Evolutionary conservation across 2,797 vertebrate genomes (phyloP), one percentile per base, ranked within the genome.

Genomic region (Macropus fuliginosus): DNA sequence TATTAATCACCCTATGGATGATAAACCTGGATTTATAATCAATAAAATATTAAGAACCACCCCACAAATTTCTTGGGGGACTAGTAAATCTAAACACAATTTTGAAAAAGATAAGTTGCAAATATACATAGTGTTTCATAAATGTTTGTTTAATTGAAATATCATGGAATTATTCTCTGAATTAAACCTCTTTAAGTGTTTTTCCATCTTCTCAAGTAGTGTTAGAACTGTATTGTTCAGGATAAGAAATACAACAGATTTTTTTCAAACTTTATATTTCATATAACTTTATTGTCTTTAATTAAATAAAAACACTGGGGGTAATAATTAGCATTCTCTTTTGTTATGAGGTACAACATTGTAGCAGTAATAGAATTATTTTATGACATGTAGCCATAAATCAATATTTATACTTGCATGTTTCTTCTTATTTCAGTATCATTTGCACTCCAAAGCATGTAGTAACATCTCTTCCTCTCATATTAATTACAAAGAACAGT

Each of bases 401-500:
- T 87, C 14, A 91, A 55, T 52, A 40, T 46, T 91, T 2, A n/a
- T n/a, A 2, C 50, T 31, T 96, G 29, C 90, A 29, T 93, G 1
- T 94, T 96, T 55, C 18, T 93, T 98, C 54, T 94, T 92, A 66
- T 81, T 97, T 96, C 94, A 98, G 98, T 62, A 92, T 94, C 56
- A 91, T 92, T 74, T 95, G 62, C 34, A 98, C 96, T 59, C 98
- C 98, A 89, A 98, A 98, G 50, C 54, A 96, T 0, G 92, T 97
- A 52, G 92, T 99, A 24, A 98, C 95, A 81, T 95, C 96, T 89
- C 93, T 99, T 57, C 98, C 98, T 6, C 29, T 95, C 1, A 57
- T 98, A 56, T 92, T 94, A 56, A 97, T 99, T 94, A 98, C 98
- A 18, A 97, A 95, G 50, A 97, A 97, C 4, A 99, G 98, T 96